Base-by-base conservation (phyloP, 2,888 invertebrate genomes). In the Seira ritae region DNA sequence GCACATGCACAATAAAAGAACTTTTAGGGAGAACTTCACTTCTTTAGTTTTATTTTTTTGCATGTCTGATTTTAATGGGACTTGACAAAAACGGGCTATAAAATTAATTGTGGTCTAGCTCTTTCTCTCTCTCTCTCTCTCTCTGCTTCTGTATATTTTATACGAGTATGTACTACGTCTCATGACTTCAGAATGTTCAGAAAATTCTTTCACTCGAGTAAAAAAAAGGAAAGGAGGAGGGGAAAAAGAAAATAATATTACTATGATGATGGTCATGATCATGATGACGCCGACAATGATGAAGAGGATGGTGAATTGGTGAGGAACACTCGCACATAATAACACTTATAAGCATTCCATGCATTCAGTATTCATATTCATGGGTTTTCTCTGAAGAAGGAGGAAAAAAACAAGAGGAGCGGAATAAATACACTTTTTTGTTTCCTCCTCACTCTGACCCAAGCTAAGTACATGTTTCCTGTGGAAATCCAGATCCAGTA, bases 81-180 rank as follows among this genome's bases (percentile, higher is more conserved):
- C 86, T 87, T 88, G 88, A 87, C 88, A 87, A 88, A 86, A 87
- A 87, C 84, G 84, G 83, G 87, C 87, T 89, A 87, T 89, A 89
- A 89, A 89, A 89, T 89, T 89, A 89, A 89, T 89, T 89, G 88
- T 87, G 86, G 87, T 84, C 66, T 85, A 87, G 87, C 8, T 31
- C 31, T 31, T 31, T 31, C 31, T 4, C 31, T 31, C 8, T n/a
- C n/a, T n/a, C n/a, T n/a, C n/a, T n/a, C n/a, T n/a, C n/a, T n/a
- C n/a, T n/a, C n/a, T n/a, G n/a, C n/a, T n/a, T n/a, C n/a, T n/a
- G n/a, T n/a, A n/a, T n/a, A n/a, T n/a, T n/a, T n/a, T n/a, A n/a
- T n/a, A n/a, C n/a, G n/a, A n/a, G n/a, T n/a, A n/a, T n/a, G n/a
- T n/a, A n/a, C n/a, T n/a, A n/a, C n/a, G n/a, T n/a, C n/a, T n/a